Percentiles rank a stretch among this genome's conserved stretches.
Evolutionary conservation across 2,888 invertebrate species (phyloP).

Genomic region (Elysia crispata): DNA sequence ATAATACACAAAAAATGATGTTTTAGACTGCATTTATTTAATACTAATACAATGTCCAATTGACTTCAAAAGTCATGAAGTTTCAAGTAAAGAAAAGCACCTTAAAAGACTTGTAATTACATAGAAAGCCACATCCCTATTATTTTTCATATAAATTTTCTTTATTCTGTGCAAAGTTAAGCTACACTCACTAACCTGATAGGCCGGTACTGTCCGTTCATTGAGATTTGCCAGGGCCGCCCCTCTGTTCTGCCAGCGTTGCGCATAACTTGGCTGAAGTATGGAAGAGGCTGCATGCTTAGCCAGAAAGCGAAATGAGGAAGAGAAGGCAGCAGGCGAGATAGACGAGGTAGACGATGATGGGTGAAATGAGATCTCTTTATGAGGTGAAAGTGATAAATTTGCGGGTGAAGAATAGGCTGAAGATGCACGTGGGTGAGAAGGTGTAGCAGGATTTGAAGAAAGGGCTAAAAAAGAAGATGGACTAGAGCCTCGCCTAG

Average conservation of each 20-base stretch:
- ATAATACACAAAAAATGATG: no score
- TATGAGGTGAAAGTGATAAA: not conserved
- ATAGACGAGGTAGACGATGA: constrained; percentile 2
- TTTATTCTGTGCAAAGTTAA: no score
- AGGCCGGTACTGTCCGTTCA: constrained; percentile 65
- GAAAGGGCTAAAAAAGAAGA: constrained; percentile 1
- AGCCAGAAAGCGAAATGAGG: constrained; percentile 46
- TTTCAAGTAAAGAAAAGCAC: no score
- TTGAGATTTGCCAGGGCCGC: constrained; percentile 63
- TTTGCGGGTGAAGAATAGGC: constrained; percentile 1
- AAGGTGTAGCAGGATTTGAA: constrained; percentile 3
- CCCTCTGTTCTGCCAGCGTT: constrained; percentile 63
- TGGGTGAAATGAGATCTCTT: not conserved
- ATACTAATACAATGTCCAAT: no score
- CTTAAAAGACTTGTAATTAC: no score
- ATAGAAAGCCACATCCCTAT: no score
- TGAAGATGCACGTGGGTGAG: not conserved
- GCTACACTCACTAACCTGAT: constrained; percentile 60
- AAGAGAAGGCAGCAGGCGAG: not conserved
- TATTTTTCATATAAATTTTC: no score
- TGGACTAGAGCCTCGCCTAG: constrained; percentile 3
- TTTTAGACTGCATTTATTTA: no score
- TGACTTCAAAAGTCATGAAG: no score
- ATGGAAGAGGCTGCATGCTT: constrained; percentile 58
- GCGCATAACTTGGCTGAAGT: constrained; percentile 64